Base-by-base conservation (phyloP, 2,888 invertebrate genomes). In the Stegana nigrithorax region DNA sequence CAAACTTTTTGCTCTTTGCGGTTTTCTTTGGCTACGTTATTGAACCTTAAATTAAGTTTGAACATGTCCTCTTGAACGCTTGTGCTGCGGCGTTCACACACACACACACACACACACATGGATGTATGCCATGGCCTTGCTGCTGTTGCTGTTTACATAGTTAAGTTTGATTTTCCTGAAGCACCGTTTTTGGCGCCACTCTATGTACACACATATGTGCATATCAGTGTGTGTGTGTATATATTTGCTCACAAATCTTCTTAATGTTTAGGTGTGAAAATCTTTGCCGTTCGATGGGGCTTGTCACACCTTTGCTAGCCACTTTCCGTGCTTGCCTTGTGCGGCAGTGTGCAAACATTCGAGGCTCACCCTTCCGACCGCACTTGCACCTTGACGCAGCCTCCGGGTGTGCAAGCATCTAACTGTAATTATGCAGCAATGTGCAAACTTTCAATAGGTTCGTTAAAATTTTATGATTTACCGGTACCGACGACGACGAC, bases 41-140 rank as follows among this genome's bases (percentile, higher is more conserved):
- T 81, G 83, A 82, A 83, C 82, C 81, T 75, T 81, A 82, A 82
- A 83, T 82, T 83, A 82, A 83, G 83, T 82, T 80, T 82, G 78
- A 82, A 32, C 53, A 25, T 29, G 7, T 27, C 14, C 51, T 51
- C 14, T 44, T 17, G 17, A 4, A 14, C 19, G 17, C 44, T 42
- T 29, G 5, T 10, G 29, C 10, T 29, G 10, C 10, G 10, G 29
- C 29, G 5, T 17, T 19, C 17, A 14, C 51, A 44, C 19, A 39
- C 32, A 56, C 26, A 14, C 39, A 42, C 23, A 1, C 36, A 17
- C 42, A 50, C 19, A 8, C 53, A n/a, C 56, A 5, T 14, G 17
- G n/a, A 39, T n/a, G n/a, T n/a, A n/a, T n/a, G n/a, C n/a, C n/a
- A n/a, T n/a, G 25, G 61, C 59, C 75, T 67, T 70, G 69, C 69